phyloP scores from a whole-genome alignment of 2,113 vertebrate genomes.

The human (Homo sapiens) region DNA sequence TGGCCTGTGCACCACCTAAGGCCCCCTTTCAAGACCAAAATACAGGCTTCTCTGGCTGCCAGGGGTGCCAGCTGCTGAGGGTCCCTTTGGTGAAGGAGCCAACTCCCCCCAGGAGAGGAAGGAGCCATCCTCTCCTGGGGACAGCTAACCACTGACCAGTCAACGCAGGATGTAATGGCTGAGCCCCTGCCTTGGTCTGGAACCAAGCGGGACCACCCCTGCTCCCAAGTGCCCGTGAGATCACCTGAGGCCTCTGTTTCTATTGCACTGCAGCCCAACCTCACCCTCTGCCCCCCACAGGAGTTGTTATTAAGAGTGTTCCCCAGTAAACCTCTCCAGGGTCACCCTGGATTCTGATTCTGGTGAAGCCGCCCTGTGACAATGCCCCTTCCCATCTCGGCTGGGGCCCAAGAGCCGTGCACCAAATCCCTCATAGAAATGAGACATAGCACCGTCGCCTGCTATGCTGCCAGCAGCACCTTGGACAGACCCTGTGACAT shows the following conservation, averaged over 20 bases:
- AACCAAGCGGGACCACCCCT: background rate
- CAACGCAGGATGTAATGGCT: background rate
- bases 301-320: accelerated
- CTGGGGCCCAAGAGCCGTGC: accelerated
- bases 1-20: background rate
- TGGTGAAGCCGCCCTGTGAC: background rate
- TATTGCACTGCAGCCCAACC: accelerated
- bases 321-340: background rate
- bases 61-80: background rate
- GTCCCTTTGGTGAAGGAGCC: background rate
- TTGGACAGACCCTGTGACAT: accelerated
- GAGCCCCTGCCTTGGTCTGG: background rate
- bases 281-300: no score
- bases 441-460: accelerated
- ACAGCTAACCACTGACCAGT: background rate
- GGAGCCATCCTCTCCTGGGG: background rate
- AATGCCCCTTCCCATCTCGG: accelerated
- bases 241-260: background rate
- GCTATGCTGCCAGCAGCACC: accelerated
- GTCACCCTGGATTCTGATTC: background rate
- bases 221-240: accelerated
- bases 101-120: background rate
- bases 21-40: background rate
- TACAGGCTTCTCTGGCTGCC: background rate
- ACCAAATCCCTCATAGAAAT: background rate